Evolutionary conservation across 37 sponge, comb jelly and placozoan species (phyloP).

Genomic region (Amphimedon queenslandica): DNA sequence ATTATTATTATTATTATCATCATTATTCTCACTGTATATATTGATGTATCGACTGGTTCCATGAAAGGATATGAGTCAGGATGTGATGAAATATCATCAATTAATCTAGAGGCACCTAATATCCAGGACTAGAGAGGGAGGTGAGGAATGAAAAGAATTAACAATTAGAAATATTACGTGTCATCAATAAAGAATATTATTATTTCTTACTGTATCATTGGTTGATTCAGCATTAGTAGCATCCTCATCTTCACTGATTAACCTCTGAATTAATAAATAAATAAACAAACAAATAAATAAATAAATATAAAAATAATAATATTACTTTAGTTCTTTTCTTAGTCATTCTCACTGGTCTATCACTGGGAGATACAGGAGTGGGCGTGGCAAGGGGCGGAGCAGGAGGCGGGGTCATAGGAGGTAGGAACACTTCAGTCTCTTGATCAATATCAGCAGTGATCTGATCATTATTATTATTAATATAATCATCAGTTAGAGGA

Average conservation of each 20-base stretch:
- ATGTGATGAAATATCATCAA: constrained; percentile 17
- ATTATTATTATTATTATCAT: no score
- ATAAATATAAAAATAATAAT: no score
- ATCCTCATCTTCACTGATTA: background rate
- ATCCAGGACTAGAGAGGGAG: constrained; percentile 34
- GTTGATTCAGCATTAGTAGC: background rate
- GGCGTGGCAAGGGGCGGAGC: constrained; percentile 21
- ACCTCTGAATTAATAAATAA: background rate
- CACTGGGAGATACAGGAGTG: background rate
- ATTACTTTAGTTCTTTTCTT: no score
- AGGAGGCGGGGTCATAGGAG: constrained; percentile 32
- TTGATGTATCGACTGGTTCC: constrained; percentile 48
- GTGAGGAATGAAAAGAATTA: background rate
- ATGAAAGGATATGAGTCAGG: constrained; percentile 48
- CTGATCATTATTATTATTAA: no score
- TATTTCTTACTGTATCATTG: no score
- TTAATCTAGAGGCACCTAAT: constrained; percentile 17
- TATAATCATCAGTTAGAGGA: no score
- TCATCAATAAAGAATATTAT: background rate
- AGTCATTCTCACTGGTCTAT: no score
- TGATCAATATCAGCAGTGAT: no score
- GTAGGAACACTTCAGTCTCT: no score
- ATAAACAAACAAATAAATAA: no score
- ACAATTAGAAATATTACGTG: background rate
- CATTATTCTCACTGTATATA: constrained; percentile 29